Evolutionary conservation across 2,113 vertebrate species (phyloP), one percentile per base, ranked within the genome.

Genomic region (Hippocampus barbouri): DNA sequence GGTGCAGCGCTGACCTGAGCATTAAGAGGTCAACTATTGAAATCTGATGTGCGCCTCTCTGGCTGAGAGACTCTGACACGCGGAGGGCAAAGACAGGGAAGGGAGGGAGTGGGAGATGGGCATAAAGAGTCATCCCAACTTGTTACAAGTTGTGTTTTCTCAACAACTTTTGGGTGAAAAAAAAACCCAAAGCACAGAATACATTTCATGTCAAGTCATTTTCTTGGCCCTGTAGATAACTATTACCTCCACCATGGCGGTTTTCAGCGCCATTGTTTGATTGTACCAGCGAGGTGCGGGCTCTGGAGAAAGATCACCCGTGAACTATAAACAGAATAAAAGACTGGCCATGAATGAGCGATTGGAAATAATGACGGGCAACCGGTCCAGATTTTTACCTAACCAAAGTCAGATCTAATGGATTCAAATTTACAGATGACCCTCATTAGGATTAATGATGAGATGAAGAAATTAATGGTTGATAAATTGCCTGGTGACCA

Each of bases 21-120:
- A 92, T 93, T 93, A 92, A 91, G 87, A 91, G 92, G 91, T 93
- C 92, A 92, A 87, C 91, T 91, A 90, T 91, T 92, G 91, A 93
- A 93, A 93, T 92, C 88, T 91, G 92, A 93, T 91, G 90, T 92
- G 88, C 66, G 88, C 84, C 89, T 89, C 83, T 89, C 80, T 79
- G 90, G 87, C 88, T 83, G 90, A 89, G 83, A 80, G 87, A 84
- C 85, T 87, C 82, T 83, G 89, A 90, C 89, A 91, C 89, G 90
- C 84, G 87, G 85, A 92, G 80, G 85, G 70, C 64, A 83, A 76
- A 79, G 71, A 78, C 75, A 81, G 70, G 70, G 79, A 81, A 79
- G 74, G 83, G 57, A 77, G 79, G 77, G 79, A 79, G 65, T 63
- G 69, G 74, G 75, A 53, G 65, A 63, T 56, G 64, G 62, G 75